These are phyloP conservation scores for Lissonota sp. DNA, from an alignment of 2,888 invertebrate species.

Conservation along the genomic window DNA sequence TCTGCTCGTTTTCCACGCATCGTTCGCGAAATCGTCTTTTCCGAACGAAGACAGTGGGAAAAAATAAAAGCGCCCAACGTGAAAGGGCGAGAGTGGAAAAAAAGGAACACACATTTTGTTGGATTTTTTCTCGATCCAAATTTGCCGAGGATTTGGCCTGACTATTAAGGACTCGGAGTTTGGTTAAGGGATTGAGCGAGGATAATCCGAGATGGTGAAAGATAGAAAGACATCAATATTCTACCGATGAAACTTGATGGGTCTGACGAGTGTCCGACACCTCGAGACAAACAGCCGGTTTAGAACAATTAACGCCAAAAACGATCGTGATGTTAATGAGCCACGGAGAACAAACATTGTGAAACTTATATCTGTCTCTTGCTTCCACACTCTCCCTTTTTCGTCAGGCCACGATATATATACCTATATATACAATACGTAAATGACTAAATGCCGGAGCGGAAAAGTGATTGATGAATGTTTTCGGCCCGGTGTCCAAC, in stretches of 20 bases:
- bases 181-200: no score
- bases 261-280: conserved; percentile 30
- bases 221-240: conserved; percentile 21
- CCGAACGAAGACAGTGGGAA: conserved; percentile 9
- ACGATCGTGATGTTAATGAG: conserved; percentile 74
- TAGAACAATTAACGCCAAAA: conserved; percentile 74
- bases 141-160: no score
- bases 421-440: conserved; percentile 22
- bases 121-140: background rate
- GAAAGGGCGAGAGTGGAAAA: conserved; percentile 37
- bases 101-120: conserved; percentile 32
- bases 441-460: conserved; percentile 58
- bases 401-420: conserved; percentile 20
- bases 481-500: conserved; percentile 60
- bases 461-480: conserved; percentile 69
- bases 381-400: conserved; percentile 40
- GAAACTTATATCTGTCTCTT: conserved; percentile 2
- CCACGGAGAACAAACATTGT: conserved; percentile 54
- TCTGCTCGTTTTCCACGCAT: conserved; percentile 68
- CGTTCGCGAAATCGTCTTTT: conserved; percentile 52
- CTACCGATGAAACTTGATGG: conserved; percentile 42
- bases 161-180: no score
- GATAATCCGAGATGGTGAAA: conserved; percentile 2
- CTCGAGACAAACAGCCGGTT: conserved; percentile 45
- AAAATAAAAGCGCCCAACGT: conserved; percentile 23